Evolutionary conservation across 2,113 vertebrate genomes (phyloP).

Genomic region (Antechinus flavipes): DNA sequence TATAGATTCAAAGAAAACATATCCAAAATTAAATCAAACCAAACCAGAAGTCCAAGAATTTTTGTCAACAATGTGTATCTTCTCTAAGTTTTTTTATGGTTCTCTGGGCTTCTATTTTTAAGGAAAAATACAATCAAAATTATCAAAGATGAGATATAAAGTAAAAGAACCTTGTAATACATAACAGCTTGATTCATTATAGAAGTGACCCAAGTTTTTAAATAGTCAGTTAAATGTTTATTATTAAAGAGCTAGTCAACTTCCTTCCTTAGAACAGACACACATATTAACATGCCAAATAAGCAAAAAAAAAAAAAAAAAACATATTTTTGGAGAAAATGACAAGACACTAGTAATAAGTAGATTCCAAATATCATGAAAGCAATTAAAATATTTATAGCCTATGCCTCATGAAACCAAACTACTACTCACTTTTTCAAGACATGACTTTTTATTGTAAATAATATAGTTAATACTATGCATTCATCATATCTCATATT

Average conservation of each 20-base stretch:
- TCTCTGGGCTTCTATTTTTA: background rate
- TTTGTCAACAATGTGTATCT: background rate
- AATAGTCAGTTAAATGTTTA: slow-evolving; percentile 75
- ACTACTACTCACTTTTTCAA: slow-evolving; percentile 72
- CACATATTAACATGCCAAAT: slow-evolving; percentile 50
- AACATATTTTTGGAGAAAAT: slow-evolving; percentile 76
- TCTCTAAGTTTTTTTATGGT: background rate
- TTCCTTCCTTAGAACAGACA: slow-evolving; percentile 40
- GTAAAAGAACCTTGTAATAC: slow-evolving; percentile 31
- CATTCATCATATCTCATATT: slow-evolving; percentile 78
- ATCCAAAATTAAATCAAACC: background rate
- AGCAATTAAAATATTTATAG: slow-evolving; percentile 83
- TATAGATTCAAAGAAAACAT: background rate
- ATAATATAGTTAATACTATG: slow-evolving; percentile 77
- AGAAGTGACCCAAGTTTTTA: slow-evolving; percentile 69
- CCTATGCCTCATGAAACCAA: slow-evolving; percentile 77
- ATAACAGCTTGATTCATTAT: slow-evolving; percentile 50
- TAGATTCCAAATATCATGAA: slow-evolving; percentile 77
- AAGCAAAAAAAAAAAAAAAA: slow-evolving; percentile 65
- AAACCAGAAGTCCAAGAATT: background rate
- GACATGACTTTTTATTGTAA: slow-evolving; percentile 81
- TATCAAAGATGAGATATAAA: background rate
- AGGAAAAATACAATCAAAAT: background rate
- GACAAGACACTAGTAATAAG: slow-evolving; percentile 73
- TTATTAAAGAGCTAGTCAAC: slow-evolving; percentile 56